phyloP scores from a whole-genome alignment of 1,140 invertebrate species.

The Microplitis mediator region DNA sequence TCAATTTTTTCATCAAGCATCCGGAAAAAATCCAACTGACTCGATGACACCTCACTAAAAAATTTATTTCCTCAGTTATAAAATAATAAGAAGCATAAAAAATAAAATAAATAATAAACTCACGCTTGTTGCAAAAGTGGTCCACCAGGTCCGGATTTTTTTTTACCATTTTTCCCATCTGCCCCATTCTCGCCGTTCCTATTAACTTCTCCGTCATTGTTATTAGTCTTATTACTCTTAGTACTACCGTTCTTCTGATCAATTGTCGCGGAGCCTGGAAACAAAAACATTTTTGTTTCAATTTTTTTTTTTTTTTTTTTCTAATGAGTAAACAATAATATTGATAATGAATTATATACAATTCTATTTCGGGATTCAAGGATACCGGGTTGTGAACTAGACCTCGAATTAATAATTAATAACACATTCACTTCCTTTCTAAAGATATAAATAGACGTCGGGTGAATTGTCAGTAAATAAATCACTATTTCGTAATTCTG shows the following conservation, averaged over 20 bases:
- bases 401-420: conserved; percentile 19
- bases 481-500: neutral
- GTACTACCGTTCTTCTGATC: conserved; percentile 58
- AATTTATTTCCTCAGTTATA: conserved; percentile 33
- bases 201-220: conserved; percentile 55
- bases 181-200: conserved; percentile 50
- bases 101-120: conserved; percentile 34
- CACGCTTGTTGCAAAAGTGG: conserved; percentile 64
- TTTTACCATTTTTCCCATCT: conserved; percentile 45
- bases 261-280: conserved; percentile 53
- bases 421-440: neutral
- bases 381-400: conserved; percentile 17
- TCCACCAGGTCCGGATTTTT: conserved; percentile 55
- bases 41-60: conserved; percentile 83
- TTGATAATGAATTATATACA: neutral
- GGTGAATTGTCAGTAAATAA: neutral
- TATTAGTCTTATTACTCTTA: conserved; percentile 58
- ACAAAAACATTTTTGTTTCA: conserved; percentile 8
- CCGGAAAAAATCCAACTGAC: conserved; percentile 88
- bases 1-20: conserved; percentile 91
- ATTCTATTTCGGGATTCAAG: neutral
- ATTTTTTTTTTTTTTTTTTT: neutral
- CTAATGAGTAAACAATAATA: conserved; percentile 1
- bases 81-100: conserved; percentile 34
- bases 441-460: neutral